Conservation (phyloP, 2,797 vertebrate genomes). For the Limnodromus scolopaceus region DNA sequence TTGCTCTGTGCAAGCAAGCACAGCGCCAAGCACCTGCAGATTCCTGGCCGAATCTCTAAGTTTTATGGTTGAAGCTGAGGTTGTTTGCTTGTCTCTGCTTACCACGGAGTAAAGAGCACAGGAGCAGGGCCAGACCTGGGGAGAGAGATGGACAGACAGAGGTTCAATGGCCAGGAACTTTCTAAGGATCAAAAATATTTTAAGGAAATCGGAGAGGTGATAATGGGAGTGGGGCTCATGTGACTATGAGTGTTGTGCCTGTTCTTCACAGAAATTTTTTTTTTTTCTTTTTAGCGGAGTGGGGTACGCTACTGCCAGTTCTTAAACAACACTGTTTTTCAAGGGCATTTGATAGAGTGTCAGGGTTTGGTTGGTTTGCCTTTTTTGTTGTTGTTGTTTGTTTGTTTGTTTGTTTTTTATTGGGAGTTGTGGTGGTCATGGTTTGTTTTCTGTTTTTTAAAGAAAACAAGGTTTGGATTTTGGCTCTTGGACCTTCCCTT, state of each 20-base stretch:
- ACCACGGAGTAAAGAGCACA: not conserved
- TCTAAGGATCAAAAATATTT: not conserved
- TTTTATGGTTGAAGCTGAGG: not conserved
- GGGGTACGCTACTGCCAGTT: rapidly evolving
- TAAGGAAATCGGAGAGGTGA: not conserved
- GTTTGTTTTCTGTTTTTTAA: not conserved
- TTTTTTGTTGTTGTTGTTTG: not conserved
- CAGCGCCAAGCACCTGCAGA: not conserved
- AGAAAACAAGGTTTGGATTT: not conserved
- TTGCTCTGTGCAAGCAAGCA: not conserved
- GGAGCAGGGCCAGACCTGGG: not conserved
- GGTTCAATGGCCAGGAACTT: not conserved
- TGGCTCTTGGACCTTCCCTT: not conserved
- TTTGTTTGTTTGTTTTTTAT: not conserved
- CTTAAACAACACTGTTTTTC: not conserved
- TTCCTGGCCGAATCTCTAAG: not conserved
- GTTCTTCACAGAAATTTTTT: not conserved
- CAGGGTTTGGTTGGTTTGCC: not conserved
- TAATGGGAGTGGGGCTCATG: rapidly evolving
- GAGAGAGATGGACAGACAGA: not conserved
- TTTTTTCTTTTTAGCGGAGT: not conserved
- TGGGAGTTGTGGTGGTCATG: not conserved
- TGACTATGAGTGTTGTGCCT: not conserved
- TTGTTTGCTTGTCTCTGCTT: not conserved
- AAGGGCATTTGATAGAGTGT: not conserved